These are phyloP conservation scores for Chrysaora quinquecirrha DNA, from an alignment of 30 jellyfish, hydroid and myxozoan species.

Conservation along the genomic window DNA sequence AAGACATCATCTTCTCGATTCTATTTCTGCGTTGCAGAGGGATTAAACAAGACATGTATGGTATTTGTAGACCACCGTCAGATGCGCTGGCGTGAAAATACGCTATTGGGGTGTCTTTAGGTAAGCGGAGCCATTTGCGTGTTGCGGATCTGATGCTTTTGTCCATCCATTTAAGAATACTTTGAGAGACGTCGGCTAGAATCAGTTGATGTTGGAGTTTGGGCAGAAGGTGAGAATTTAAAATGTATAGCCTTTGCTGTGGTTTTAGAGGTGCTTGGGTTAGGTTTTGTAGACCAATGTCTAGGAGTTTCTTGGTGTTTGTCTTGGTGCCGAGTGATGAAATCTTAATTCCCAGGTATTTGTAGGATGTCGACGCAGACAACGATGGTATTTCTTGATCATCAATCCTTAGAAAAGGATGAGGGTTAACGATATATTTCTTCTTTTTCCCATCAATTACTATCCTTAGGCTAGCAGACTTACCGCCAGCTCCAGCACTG, in stretches of 20 bases:
- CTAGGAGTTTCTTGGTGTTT: neutral
- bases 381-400: neutral
- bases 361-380: neutral
- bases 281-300: neutral
- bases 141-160: neutral
- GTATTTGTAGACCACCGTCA: conserved; percentile 15
- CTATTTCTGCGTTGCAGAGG: neutral
- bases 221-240: neutral
- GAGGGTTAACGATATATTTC: neutral
- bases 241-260: neutral
- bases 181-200: neutral
- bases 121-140: conserved; percentile 6
- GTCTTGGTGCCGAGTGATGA: neutral
- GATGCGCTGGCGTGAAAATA: neutral
- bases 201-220: neutral
- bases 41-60: neutral
- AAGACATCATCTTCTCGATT: neutral
- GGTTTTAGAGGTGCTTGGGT: neutral
- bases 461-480: conserved; percentile 11
- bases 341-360: neutral
- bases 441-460: conserved; percentile 14
- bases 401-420: conserved; percentile 4
- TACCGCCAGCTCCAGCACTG: conserved; percentile 14
- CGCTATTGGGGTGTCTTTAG: neutral
- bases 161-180: conserved; percentile 10